Percentiles rank a stretch among this genome's conserved stretches.
Evolutionary conservation across 2,113 vertebrate genomes (phyloP).

Genomic region (Otocyon megalotis): DNA sequence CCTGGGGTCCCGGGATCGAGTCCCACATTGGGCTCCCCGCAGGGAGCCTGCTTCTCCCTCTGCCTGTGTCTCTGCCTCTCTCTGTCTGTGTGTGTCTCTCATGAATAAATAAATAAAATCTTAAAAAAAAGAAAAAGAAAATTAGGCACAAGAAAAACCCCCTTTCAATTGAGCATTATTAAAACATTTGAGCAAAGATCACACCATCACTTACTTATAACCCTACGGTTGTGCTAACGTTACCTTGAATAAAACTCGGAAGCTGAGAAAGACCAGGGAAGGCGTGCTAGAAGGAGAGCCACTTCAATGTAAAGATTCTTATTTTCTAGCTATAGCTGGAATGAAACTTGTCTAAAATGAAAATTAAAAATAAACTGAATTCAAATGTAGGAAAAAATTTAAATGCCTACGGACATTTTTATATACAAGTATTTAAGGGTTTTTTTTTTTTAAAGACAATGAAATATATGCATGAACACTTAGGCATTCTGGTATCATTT

Average conservation of each 20-base stretch:
- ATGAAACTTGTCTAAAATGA: conserved; percentile 52
- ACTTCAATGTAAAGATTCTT: neutral
- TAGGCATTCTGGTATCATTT: neutral
- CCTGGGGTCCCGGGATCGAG: too few relatives aligned
- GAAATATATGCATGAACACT: neutral
- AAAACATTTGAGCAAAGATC: conserved; percentile 34
- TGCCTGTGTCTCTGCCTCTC: too few relatives aligned
- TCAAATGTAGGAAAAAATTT: neutral
- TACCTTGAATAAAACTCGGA: neutral
- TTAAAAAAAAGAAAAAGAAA: neutral
- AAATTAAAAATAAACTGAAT: conserved; percentile 32
- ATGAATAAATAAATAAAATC: too few relatives aligned
- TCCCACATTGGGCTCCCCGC: too few relatives aligned
- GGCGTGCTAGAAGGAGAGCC: neutral
- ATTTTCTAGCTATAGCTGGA: conserved; percentile 23
- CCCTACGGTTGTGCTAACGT: neutral
- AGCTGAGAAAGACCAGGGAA: neutral
- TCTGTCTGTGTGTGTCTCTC: too few relatives aligned
- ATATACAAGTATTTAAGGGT: neutral
- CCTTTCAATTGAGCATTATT: neutral
- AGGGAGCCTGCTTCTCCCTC: too few relatives aligned
- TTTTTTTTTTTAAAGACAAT: neutral
- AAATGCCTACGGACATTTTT: neutral
- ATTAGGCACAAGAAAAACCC: neutral
- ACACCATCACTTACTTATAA: neutral